Evolutionary conservation across 2,888 invertebrate species (phyloP), one percentile per base, ranked within the genome.

Genomic region (Antheraea yamamai): DNA sequence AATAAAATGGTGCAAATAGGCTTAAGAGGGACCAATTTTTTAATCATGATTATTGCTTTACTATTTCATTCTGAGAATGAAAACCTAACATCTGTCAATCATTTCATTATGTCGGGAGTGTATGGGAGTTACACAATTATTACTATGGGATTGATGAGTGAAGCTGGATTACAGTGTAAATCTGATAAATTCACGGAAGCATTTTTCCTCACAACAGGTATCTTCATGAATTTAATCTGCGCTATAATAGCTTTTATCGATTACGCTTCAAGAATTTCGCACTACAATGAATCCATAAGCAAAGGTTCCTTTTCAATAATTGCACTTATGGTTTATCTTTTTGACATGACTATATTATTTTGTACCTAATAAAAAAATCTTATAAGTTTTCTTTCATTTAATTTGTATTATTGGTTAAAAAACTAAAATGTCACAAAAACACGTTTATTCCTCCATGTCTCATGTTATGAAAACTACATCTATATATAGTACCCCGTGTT

Each of bases 21-120:
- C 61, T 64, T 90, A n/a, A 84, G 92, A 47, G 88, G 89, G 23
- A 18, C 85, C 0, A 74, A 81, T 1, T 74, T 92, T 1, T 75
- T 83, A 0, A 70, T 88, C 73, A 86, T 90, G 88, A 26, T 81
- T 2, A 10, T 87, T 0, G 87, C 84, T 0, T 81, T 87, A 20
- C 88, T 86, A 73, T 86, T 79, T 73, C 86, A 82, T 75, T 89
- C 91, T 2, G 92, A 91, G 77, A 76, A 78, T 75, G 70, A 73
- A 1, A 75, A 87, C 26, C 76, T 89, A 73, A 77, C 79, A 20
- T 77, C 83, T 1, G 75, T 82, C 2, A 77, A 79, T 39, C 83
- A 82, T 73, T 92, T 91, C 73, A 26, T 88, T 3, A 86, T 88
- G 78, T 81, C 85, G 1, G 92, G 91, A 51, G 81, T 89, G 0